Evolutionary conservation across 2,888 invertebrate species (phyloP), one percentile per base, ranked within the genome.

Genomic region (Trichopoda pennipes): DNA sequence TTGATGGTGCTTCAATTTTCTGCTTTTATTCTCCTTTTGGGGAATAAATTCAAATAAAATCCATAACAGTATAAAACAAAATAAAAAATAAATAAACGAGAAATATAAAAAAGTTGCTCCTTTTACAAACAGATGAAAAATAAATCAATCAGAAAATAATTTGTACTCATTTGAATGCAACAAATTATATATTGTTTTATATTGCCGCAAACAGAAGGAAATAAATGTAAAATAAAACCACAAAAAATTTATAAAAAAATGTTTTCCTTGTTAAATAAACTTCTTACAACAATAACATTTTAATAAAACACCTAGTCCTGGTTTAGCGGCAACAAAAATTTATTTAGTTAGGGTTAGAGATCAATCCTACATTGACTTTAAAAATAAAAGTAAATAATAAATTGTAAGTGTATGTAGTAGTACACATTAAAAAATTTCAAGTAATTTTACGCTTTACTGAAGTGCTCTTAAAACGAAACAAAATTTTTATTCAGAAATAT

Each of bases 111-210:
- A 79, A 63, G 21, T 78, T 72, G 44, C 51, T 53, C 17, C 23
- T 60, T 64, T 73, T 44, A 66, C 60, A 60, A 66, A 51, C 66
- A 58, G 14, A 68, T 44, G 16, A 53, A 61, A 73, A 74, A 69
- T 74, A 74, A 74, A 68, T 80, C 79, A 80, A 74, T 80, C 73
- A 69, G 61, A 44, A 64, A 51, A 66, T 74, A 68, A 80, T 80
- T 80, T 73, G 73, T 61, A 68, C 16, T 63, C 38, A 61, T 73
- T 80, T 80, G 49, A 61, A 74, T 74, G 68, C 61, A 66, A 73
- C 66, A 79, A 68, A 66, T 68, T 60, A 42, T 44, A 14, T 68
- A 44, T 78, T 58, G 51, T 64, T 60, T 56, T 79, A 42, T 17
- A 47, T 19, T 28, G 14, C 9, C 32, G 12, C 23, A n/a, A 47